These are phyloP conservation scores for Cervus canadensis DNA, from an alignment of 2,113 vertebrate genomes.

Conservation along the genomic window DNA sequence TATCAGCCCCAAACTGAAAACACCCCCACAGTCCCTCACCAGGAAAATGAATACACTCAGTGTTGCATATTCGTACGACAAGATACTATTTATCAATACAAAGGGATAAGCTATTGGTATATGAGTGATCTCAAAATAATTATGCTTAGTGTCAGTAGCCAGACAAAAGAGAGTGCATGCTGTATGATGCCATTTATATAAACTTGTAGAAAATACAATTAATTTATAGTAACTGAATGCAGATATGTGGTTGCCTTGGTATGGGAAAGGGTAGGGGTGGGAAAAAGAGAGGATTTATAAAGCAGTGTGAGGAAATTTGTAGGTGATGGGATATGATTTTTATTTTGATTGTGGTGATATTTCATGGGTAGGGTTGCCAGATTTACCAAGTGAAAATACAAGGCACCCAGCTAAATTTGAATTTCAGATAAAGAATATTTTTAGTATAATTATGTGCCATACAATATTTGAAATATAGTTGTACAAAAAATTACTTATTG, in stretches of 20 bases:
- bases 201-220: neutral
- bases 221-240: neutral
- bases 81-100: neutral
- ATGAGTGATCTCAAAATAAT: neutral
- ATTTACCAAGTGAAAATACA: neutral
- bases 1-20: neutral
- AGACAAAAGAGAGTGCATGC: neutral
- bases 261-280: no score
- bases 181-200: neutral
- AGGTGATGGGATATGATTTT: neutral
- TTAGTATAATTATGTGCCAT: neutral
- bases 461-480: neutral
- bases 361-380: neutral
- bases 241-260: neutral
- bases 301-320: neutral
- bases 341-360: neutral
- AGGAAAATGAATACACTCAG: neutral
- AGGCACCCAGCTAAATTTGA: neutral
- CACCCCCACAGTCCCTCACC: neutral
- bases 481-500: neutral
- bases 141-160: neutral
- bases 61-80: neutral
- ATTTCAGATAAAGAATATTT: neutral
- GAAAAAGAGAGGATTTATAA: neutral
- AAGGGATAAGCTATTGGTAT: neutral